Base-by-base conservation (phyloP, 2,113 vertebrate genomes). In the Gymnocephalus cernua region DNA sequence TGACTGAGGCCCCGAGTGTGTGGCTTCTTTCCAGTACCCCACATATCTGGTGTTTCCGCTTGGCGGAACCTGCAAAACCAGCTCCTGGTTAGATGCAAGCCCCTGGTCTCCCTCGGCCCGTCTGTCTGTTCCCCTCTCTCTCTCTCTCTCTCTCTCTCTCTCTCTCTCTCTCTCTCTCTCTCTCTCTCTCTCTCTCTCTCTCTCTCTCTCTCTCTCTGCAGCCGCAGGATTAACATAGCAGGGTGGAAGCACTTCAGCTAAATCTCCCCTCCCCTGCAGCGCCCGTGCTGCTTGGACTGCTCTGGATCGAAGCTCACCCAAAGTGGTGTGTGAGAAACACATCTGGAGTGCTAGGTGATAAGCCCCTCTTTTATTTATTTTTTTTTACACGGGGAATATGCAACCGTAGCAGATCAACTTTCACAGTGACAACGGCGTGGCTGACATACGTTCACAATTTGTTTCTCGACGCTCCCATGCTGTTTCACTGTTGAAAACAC, bases 211-310 rank as follows among this genome's bases (percentile, higher is more conserved):
- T 59, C 64, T 59, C 64, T 86, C 53, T 79, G 72, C 85, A 87
- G 77, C 77, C 72, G 72, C 83, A 77, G 89, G 86, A 93, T 92
- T 92, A 91, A 76, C 89, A 82, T 79, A 74, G 77, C 86, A 85
- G 77, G 78, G 83, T 88, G 76, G 84, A 92, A 89, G 84, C 86
- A 86, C 87, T 92, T 91, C 70, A 89, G 85, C 79, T 88, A 89
- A 92, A 87, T 74, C 90, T 45, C 81, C 58, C 68, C 64, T 82
- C 84, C 86, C 88, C 89, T 74, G 90, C 80, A 86, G 88, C 73
- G 66, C 79, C 58, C 5, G 19, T 76, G 74, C 84, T 77, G 89
- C 86, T 83, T 73, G 77, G 85, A 76, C 83, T 53, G 66, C 82
- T 85, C 59, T 57, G 84, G 75, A 88, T 83, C 74, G 82, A 86